Conservation (phyloP, 1,140 invertebrate species). For the Drosophila serrata region DNA sequence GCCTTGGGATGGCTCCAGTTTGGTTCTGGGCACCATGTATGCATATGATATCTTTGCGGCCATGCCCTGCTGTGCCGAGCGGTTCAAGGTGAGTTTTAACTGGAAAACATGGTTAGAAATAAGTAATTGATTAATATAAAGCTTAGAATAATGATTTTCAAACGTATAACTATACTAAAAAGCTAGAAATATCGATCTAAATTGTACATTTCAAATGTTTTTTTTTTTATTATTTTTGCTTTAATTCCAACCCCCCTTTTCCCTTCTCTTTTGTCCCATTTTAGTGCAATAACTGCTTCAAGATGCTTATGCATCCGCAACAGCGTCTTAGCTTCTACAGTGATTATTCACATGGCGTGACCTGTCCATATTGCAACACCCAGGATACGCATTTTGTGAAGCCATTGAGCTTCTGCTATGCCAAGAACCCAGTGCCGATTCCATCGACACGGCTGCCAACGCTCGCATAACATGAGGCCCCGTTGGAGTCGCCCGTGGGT, state of each 20-base stretch:
- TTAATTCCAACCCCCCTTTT: not conserved
- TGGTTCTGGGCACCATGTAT: slow-evolving; percentile 98
- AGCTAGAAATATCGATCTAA: not conserved
- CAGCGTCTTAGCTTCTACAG: slow-evolving; percentile 97
- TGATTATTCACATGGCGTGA: slow-evolving; percentile 96
- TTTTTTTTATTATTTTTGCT: not conserved
- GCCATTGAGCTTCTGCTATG: slow-evolving; percentile 92
- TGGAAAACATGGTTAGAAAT: no score
- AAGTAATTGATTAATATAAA: not conserved
- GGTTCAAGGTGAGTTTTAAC: slow-evolving; percentile 93
- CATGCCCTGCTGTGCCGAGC: slow-evolving; percentile 96
- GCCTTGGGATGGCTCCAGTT: slow-evolving; percentile 96
- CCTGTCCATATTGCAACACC: slow-evolving; percentile 95
- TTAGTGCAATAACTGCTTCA: slow-evolving; percentile 96
- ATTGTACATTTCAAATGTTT: no score
- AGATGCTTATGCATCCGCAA: slow-evolving; percentile 93
- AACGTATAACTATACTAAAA: no score
- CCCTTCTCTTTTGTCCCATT: slow-evolving; percentile 60
- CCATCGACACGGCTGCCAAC: slow-evolving; percentile 89
- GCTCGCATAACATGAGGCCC: slow-evolving; percentile 93
- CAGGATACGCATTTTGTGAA: slow-evolving; percentile 98
- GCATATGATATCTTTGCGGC: slow-evolving; percentile 99
- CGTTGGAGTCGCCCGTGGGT: slow-evolving; percentile 86
- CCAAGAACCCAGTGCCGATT: slow-evolving; percentile 89
- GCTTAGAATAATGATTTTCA: not conserved